phyloP scores from a whole-genome alignment of 2,113 vertebrate genomes.

The Plectropomus leopardus region DNA sequence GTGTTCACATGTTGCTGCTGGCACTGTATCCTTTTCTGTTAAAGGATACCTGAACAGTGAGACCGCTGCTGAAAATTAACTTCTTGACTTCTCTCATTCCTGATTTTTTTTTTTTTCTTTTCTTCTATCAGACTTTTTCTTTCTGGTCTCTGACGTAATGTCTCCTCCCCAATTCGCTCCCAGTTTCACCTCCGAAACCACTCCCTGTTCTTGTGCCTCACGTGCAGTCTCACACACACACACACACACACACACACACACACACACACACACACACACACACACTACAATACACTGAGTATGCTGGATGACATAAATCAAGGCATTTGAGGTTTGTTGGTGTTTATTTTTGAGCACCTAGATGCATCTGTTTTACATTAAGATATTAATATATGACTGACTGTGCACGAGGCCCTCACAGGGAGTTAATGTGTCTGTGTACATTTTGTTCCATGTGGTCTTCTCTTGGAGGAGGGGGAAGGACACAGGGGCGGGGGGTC shows the following conservation, averaged over 20 bases:
- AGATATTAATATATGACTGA: constrained; percentile 28
- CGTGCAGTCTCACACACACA: constrained; percentile 50
- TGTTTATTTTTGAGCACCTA: constrained; percentile 55
- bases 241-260: constrained; percentile 14
- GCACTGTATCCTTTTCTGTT: not conserved
- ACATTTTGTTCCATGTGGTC: constrained; percentile 71
- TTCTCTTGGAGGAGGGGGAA: not conserved
- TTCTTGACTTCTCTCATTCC: constrained; percentile 10
- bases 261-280: not conserved
- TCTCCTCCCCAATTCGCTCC: constrained; percentile 36
- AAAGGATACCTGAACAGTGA: constrained; percentile 28
- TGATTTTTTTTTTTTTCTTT: not conserved
- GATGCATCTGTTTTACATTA: constrained; percentile 78
- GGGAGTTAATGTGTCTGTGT: constrained; percentile 48
- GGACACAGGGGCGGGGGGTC: too few relatives aligned
- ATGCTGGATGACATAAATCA: constrained; percentile 29
- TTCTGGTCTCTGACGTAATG: constrained; percentile 49
- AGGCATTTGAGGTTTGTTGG: constrained; percentile 48
- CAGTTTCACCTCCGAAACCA: constrained; percentile 42
- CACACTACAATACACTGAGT: not conserved
- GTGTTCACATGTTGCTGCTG: constrained; percentile 2
- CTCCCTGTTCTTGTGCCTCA: constrained; percentile 62
- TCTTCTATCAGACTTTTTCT: constrained; percentile 8
- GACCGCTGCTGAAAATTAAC: not conserved
- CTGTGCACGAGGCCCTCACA: constrained; percentile 8